Conservation (phyloP, 2,113 vertebrate species). For the Anarrhichthys ocellatus region DNA sequence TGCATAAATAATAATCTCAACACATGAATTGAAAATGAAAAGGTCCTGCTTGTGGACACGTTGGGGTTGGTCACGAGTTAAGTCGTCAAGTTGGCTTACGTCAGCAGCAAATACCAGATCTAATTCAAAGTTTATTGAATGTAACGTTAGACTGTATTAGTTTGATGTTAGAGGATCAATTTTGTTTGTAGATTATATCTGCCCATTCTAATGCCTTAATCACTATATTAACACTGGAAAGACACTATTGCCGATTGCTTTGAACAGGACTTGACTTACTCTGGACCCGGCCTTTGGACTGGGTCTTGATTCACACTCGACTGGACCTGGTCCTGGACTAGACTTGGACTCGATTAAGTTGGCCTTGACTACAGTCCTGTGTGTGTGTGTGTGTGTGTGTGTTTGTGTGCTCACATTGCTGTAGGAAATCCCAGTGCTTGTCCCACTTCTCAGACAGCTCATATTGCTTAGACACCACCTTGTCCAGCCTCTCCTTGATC, state of each 20-base stretch:
- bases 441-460: constrained; percentile 94
- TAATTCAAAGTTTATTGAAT: too few relatives aligned
- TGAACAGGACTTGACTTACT: neutral
- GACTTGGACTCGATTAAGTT: neutral
- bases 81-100: too few relatives aligned
- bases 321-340: neutral
- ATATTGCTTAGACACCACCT: constrained; percentile 88
- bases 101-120: too few relatives aligned
- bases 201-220: neutral
- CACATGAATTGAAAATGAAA: too few relatives aligned
- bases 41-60: too few relatives aligned
- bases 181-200: neutral
- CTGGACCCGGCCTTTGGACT: neutral
- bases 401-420: constrained; percentile 87
- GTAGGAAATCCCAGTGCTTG: constrained; percentile 92
- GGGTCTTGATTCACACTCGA: neutral
- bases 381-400: neutral
- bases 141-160: too few relatives aligned
- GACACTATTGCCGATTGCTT: neutral
- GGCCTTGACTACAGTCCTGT: neutral
- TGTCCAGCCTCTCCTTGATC: constrained; percentile 93
- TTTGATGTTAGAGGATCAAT: neutral
- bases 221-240: neutral
- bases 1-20: too few relatives aligned
- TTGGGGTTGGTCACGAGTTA: too few relatives aligned